Evolutionary conservation across 35 echinoderm and acorn worm species (phyloP).

Genomic region (Hemicentrotus pulcherrimus): DNA sequence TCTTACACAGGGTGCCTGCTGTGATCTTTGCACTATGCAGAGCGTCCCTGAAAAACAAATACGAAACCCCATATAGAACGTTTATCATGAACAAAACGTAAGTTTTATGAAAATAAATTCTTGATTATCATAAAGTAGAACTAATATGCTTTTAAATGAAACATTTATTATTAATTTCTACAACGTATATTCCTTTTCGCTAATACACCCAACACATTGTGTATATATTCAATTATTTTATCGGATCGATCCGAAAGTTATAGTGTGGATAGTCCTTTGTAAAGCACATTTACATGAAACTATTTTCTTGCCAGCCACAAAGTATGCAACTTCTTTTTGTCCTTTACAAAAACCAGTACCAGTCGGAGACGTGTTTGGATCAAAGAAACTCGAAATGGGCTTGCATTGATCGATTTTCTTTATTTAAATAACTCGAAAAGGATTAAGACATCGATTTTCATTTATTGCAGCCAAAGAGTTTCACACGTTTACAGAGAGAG

Average conservation of each 20-base stretch:
- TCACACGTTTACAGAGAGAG: neutral
- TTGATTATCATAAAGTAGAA: no score
- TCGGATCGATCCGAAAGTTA: no score
- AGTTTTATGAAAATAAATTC: neutral
- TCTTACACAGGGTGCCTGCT: no score
- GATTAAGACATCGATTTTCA: neutral
- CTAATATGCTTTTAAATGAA: no score
- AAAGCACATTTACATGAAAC: neutral
- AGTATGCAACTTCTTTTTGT: neutral
- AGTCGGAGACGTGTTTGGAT: neutral
- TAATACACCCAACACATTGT: neutral
- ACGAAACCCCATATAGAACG: no score
- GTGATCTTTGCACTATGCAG: no score
- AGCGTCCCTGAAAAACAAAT: no score
- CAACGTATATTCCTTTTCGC: neutral
- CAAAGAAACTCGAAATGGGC: neutral
- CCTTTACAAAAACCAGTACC: neutral
- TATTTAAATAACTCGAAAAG: neutral
- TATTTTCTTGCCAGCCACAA: no score
- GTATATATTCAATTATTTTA: neutral
- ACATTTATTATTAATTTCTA: neutral
- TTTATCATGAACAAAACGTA: neutral
- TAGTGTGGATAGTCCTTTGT: neutral
- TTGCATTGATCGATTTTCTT: neutral
- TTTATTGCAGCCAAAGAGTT: neutral